These are phyloP conservation scores for Actenoides lindsayi DNA, from an alignment of 2,113 vertebrate genomes.

Conservation along the genomic window DNA sequence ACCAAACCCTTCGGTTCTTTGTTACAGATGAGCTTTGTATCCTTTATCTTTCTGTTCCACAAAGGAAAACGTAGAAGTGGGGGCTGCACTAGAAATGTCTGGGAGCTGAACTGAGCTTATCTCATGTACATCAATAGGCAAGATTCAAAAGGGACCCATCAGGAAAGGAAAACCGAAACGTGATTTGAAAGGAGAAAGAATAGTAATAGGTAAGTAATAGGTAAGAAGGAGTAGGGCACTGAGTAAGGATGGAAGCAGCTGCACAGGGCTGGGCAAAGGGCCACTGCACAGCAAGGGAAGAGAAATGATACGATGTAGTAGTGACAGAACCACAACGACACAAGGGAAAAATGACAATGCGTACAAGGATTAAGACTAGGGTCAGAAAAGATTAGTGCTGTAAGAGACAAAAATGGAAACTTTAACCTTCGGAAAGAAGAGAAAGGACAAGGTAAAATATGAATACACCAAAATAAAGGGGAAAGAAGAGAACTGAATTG, in stretches of 20 bases:
- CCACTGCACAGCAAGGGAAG: constrained; percentile 1
- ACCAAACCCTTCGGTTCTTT: background rate
- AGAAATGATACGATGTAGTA: background rate
- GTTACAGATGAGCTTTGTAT: background rate
- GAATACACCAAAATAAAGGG: background rate
- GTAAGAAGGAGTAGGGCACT: background rate
- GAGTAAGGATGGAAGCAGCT: constrained; percentile 38
- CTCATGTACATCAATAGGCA: background rate
- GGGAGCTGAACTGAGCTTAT: constrained; percentile 36
- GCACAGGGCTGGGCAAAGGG: background rate
- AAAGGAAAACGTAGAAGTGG: constrained; percentile 27
- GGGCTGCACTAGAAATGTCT: constrained; percentile 32
- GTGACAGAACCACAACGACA: constrained; percentile 17
- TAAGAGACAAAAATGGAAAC: constrained; percentile 25
- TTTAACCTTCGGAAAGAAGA: constrained; percentile 23
- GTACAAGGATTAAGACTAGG: background rate
- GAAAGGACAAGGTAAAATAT: constrained; percentile 12
- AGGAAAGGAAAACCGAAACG: constrained; percentile 25
- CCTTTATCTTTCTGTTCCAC: constrained; percentile 6
- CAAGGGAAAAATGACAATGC: background rate
- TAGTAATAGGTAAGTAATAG: background rate
- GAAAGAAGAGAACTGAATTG: constrained; percentile 53
- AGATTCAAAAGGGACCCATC: constrained; percentile 40
- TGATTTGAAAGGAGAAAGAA: constrained; percentile 19
- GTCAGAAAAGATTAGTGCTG: background rate